A percentile compares a stretch with the other conserved stretches of the same genome.
These are phyloP conservation scores for Scaptomyza montana DNA, from an alignment of 1,140 invertebrate species.

Conservation along the genomic window DNA sequence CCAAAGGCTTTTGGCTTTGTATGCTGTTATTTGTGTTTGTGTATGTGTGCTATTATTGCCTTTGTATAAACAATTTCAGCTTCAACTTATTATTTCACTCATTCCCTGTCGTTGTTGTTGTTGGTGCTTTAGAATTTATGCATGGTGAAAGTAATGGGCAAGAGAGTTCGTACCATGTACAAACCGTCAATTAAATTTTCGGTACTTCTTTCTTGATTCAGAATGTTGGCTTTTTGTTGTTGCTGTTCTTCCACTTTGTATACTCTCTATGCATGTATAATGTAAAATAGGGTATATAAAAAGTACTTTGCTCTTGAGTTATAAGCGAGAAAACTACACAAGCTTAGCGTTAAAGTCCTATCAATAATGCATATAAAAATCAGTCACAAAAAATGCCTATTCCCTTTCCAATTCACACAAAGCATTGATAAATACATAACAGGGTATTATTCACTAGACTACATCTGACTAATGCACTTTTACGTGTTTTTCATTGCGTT, in stretches of 20 bases:
- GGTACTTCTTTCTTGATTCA: conserved; percentile 31
- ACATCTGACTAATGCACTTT: not conserved
- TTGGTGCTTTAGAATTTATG: conserved; percentile 58
- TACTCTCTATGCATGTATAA: conserved; percentile 9
- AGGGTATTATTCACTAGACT: conserved; percentile 10
- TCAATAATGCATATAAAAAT: not conserved
- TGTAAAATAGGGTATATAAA: not conserved
- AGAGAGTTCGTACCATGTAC: conserved; percentile 57
- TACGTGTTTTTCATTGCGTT: not conserved
- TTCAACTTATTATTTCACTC: conserved; percentile 55
- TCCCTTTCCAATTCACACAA: no score
- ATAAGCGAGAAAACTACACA: no score
- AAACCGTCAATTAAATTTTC: conserved; percentile 57
- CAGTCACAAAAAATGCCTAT: not conserved
- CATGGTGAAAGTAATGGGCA: conserved; percentile 76
- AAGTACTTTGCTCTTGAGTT: no score
- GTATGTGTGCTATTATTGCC: conserved; percentile 23
- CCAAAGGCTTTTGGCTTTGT: conserved; percentile 27
- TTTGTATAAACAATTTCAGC: conserved; percentile 61
- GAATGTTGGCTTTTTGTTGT: not conserved
- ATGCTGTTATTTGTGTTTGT: conserved; percentile 3
- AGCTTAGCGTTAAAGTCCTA: no score
- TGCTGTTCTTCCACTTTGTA: not conserved
- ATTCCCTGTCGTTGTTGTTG: conserved; percentile 18
- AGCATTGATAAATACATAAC: no score